Percentiles rank a stretch among this genome's conserved stretches.
Evolutionary conservation across 2,113 vertebrate genomes (phyloP).

Genomic region (Leucoraja erinaceus): DNA sequence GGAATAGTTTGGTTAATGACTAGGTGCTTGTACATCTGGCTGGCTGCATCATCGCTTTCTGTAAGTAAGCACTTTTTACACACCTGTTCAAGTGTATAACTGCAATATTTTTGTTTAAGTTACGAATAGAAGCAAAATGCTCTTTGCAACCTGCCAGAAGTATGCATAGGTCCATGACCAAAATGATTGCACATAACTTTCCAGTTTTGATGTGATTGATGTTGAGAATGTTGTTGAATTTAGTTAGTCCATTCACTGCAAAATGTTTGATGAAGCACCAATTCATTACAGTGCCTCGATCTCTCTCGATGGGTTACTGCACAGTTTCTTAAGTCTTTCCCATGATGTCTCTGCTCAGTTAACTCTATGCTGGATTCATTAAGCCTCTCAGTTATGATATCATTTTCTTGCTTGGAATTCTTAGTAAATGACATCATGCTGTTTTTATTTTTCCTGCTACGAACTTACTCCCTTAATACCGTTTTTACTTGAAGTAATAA

Average conservation of each 20-base stretch:
- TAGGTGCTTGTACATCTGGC: slow-evolving; percentile 34
- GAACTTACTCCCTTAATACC: neutral
- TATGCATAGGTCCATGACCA: neutral
- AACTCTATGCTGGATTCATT: neutral
- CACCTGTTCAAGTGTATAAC: neutral
- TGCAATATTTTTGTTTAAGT: slow-evolving; percentile 2
- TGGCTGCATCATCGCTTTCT: neutral
- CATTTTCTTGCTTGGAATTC: neutral
- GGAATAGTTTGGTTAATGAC: slow-evolving; percentile 10
- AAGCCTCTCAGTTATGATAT: slow-evolving; percentile 7
- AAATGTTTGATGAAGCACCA: neutral
- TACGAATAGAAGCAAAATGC: neutral
- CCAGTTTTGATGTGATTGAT: neutral
- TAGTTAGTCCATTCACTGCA: neutral
- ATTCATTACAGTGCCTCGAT: neutral
- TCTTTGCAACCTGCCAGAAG: neutral
- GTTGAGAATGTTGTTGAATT: neutral
- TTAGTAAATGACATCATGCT: slow-evolving; percentile 17
- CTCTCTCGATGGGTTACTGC: neutral
- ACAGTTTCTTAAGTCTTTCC: neutral
- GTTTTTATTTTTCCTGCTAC: slow-evolving; percentile 3
- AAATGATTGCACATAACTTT: neutral
- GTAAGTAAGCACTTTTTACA: slow-evolving; percentile 33
- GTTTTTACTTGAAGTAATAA: slow-evolving; percentile 5
- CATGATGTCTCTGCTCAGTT: slow-evolving; percentile 21